A percentile compares a stretch with the other conserved stretches of the same genome.
Conservation (phyloP, 2,888 invertebrate species). For the Itoplectis maculator region DNA sequence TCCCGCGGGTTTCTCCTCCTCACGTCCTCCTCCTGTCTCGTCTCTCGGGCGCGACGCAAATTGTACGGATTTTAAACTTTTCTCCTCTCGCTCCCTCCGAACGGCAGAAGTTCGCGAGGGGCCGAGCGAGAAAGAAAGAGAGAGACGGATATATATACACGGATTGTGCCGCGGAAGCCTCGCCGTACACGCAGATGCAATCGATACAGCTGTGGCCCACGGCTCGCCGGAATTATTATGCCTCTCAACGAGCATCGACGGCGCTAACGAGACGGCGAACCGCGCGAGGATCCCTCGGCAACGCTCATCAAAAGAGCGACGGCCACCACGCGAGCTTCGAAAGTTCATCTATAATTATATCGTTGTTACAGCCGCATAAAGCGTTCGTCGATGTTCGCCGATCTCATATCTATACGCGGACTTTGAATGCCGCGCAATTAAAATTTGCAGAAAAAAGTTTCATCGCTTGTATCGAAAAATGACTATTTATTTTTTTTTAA, state of each 20-base stretch:
- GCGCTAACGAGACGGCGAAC: slow-evolving; percentile 38
- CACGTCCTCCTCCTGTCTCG: not conserved
- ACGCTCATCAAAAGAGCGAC: slow-evolving; percentile 37
- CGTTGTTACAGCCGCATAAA: not conserved
- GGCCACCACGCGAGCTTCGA: not conserved
- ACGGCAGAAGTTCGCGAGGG: slow-evolving; percentile 7
- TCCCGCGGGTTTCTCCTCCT: slow-evolving; percentile 21
- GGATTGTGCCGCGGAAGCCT: slow-evolving; percentile 22
- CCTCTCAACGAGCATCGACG: slow-evolving; percentile 65
- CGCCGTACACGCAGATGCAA: slow-evolving; percentile 74
- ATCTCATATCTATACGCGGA: too few relatives aligned
- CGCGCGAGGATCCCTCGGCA: slow-evolving; percentile 35
- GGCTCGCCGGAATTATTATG: slow-evolving; percentile 68
- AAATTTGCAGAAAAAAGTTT: too few relatives aligned
- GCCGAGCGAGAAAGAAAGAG: slow-evolving; percentile 41
- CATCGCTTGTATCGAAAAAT: too few relatives aligned
- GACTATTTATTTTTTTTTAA: too few relatives aligned
- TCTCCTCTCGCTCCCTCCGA: slow-evolving; percentile 2
- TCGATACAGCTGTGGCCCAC: slow-evolving; percentile 75
- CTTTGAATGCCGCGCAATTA: too few relatives aligned
- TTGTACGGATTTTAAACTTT: slow-evolving; percentile 51
- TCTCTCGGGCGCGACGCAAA: slow-evolving; percentile 53
- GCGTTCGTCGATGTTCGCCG: not conserved
- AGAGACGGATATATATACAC: slow-evolving; percentile 16
- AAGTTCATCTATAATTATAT: slow-evolving; percentile 16